These are phyloP conservation scores for Centrocercus urophasianus DNA, from an alignment of 2,113 vertebrate species.

Conservation along the genomic window DNA sequence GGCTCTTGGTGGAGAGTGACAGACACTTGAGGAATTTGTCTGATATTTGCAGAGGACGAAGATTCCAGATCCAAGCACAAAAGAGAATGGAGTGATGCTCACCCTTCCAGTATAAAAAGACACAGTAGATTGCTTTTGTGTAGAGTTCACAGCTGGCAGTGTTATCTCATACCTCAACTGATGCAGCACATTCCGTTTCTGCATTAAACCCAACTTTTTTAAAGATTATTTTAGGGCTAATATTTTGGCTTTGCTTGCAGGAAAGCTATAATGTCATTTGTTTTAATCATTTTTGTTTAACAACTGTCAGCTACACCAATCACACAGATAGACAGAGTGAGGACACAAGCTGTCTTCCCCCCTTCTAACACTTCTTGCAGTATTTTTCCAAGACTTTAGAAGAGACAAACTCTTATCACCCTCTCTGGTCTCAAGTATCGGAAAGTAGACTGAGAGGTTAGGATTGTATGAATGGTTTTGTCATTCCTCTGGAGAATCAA, in stretches of 20 bases:
- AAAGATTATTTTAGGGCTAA: not conserved
- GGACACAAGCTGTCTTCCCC: not conserved
- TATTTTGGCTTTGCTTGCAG: constrained; percentile 1
- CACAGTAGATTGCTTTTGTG: not conserved
- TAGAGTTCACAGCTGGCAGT: not conserved
- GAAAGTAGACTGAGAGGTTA: not conserved
- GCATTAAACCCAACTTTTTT: not conserved
- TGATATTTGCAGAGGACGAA: not conserved
- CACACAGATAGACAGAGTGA: not conserved
- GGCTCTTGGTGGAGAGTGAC: constrained; percentile 19
- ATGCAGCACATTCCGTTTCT: not conserved
- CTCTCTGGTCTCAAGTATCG: not conserved
- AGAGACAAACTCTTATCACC: not conserved
- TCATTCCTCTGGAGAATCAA: not conserved
- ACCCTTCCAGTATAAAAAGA: not conserved
- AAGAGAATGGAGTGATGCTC: not conserved
- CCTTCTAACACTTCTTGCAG: not conserved
- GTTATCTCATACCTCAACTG: not conserved
- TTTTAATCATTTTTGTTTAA: constrained; percentile 29
- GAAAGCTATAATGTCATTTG: constrained; percentile 9
- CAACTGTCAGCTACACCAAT: not conserved
- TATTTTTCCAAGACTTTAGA: not conserved
- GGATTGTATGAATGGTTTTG: not conserved
- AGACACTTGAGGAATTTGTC: not conserved
- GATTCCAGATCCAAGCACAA: not conserved